Conservation (phyloP, 2,113 vertebrate genomes). For the Xiphophorus couchianus region DNA sequence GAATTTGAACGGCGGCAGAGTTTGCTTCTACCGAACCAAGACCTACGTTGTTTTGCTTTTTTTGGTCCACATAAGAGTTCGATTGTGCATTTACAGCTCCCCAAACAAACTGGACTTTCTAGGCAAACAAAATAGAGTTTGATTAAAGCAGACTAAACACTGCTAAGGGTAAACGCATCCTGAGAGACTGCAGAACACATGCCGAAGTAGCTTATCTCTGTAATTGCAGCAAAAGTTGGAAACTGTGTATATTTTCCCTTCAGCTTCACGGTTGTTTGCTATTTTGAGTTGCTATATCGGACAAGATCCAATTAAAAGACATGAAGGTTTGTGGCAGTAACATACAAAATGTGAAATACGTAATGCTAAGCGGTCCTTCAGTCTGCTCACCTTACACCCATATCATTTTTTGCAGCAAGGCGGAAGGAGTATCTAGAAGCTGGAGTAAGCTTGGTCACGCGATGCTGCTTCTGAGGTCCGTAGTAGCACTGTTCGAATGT, state of each 20-base stretch:
- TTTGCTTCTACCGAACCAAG: too few species aligned
- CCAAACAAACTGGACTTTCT: too few species aligned
- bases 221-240: background rate
- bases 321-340: background rate
- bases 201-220: too few species aligned
- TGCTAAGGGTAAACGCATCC: too few species aligned
- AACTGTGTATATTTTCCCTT: background rate
- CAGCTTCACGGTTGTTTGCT: background rate
- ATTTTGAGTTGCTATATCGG: background rate
- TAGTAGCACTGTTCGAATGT: constrained; percentile 92
- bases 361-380: background rate
- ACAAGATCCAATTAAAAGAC: too few species aligned
- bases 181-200: background rate
- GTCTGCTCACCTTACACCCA: constrained; percentile 88
- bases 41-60: too few species aligned
- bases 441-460: constrained; percentile 92
- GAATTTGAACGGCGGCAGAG: too few species aligned
- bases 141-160: too few species aligned
- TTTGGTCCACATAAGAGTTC: too few species aligned
- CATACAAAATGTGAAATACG: background rate
- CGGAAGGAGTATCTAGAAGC: constrained; percentile 96
- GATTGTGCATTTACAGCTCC: too few species aligned
- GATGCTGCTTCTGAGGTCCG: constrained; percentile 93
- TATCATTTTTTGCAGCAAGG: constrained; percentile 94
- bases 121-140: too few species aligned